A percentile compares a stretch with the other conserved stretches of the same genome.
Conservation (phyloP, 1,140 invertebrate species). For the Stratiolaelaps scimitus region DNA sequence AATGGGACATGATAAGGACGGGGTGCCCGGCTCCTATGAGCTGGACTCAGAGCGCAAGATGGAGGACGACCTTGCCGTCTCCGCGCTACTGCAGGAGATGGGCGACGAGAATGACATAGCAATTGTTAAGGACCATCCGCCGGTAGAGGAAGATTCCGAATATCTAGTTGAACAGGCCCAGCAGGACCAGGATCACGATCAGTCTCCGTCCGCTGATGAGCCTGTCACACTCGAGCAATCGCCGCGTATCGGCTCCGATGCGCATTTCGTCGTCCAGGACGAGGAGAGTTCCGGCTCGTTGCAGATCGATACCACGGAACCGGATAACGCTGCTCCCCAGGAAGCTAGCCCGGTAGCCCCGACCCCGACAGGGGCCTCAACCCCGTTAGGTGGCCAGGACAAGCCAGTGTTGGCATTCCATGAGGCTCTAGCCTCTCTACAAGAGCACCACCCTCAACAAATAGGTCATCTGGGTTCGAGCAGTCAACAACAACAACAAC, state of each 20-base stretch:
- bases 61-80: constrained; percentile 38
- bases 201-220: constrained; percentile 1
- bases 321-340: neutral
- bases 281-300: constrained; percentile 26
- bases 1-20: constrained; percentile 10
- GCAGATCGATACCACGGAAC: constrained; percentile 12
- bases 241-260: neutral
- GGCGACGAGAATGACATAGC: constrained; percentile 32
- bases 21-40: neutral
- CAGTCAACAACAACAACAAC: constrained; percentile 25
- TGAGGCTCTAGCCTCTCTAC: constrained; percentile 30
- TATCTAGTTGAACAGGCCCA: constrained; percentile 8
- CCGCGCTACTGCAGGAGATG: constrained; percentile 38
- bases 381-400: neutral
- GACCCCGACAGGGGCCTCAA: too few species aligned
- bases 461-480: neutral
- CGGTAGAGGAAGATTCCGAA: constrained; percentile 6
- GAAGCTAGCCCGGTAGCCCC: constrained; percentile 4
- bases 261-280: neutral
- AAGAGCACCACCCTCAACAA: constrained; percentile 29
- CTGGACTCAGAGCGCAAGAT: constrained; percentile 35
- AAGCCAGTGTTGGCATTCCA: constrained; percentile 9
- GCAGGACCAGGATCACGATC: neutral
- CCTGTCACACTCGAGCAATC: constrained; percentile 9
- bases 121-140: constrained; percentile 20